Evolutionary conservation across 1,140 invertebrate genomes (phyloP).

Genomic region (Eufriesea mexicana): DNA sequence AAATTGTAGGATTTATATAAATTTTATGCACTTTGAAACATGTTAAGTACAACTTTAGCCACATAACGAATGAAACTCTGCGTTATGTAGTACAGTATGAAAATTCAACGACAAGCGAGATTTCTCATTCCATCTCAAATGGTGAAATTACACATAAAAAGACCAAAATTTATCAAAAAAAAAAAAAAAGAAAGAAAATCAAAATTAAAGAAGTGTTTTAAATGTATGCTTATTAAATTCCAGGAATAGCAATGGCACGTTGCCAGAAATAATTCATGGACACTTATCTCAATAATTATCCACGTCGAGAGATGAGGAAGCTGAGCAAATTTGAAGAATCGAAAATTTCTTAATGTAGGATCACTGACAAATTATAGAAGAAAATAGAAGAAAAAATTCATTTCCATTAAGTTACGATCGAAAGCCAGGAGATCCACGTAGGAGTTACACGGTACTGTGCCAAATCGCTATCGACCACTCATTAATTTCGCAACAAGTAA

Average conservation of each 20-base stretch:
- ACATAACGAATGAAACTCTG: too few species aligned
- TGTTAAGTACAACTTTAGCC: too few species aligned
- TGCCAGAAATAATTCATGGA: neutral
- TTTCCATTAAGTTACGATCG: neutral
- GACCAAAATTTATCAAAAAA: too few species aligned
- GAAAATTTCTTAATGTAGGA: neutral
- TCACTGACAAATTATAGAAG: neutral
- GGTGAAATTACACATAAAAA: too few species aligned
- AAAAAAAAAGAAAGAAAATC: neutral
- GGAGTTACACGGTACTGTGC: neutral
- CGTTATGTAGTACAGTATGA: too few species aligned
- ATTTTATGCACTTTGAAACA: too few species aligned
- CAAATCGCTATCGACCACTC: slow-evolving; percentile 40
- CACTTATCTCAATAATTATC: neutral
- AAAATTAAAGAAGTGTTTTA: neutral
- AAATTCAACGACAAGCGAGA: too few species aligned
- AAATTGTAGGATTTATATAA: too few species aligned
- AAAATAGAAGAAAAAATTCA: neutral
- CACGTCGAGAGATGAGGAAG: neutral
- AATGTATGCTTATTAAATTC: neutral
- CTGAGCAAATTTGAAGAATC: neutral
- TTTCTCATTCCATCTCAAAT: too few species aligned
- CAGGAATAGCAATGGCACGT: neutral
- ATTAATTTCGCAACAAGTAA: slow-evolving; percentile 56
- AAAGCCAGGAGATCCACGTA: too few species aligned